Conservation (phyloP, 64 coral and sea anemone genomes). For the Actinia tenebrosa region DNA sequence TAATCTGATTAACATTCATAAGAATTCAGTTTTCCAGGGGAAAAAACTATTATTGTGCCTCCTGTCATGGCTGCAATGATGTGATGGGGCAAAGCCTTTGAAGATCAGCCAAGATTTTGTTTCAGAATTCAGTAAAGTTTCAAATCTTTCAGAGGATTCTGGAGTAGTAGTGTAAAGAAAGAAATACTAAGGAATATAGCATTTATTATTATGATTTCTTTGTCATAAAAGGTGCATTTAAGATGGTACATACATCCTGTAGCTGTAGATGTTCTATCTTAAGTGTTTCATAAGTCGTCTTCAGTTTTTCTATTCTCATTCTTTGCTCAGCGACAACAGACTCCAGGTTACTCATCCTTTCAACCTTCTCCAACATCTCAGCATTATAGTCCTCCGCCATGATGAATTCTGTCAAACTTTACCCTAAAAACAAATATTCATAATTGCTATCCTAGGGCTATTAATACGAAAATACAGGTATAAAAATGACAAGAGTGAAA, state of each 20-base stretch:
- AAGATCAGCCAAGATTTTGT: no score
- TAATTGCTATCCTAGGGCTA: background rate
- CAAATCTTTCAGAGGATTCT: no score
- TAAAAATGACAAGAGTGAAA: background rate
- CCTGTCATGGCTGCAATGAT: no score
- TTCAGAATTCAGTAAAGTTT: no score
- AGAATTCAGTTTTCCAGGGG: no score
- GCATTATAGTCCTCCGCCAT: slow-evolving; percentile 60
- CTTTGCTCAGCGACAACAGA: slow-evolving; percentile 92
- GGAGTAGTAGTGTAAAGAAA: no score
- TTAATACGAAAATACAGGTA: background rate
- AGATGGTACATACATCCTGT: slow-evolving; percentile 78
- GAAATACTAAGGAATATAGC: no score
- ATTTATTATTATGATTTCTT: no score
- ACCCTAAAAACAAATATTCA: background rate
- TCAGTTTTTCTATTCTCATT: slow-evolving; percentile 96
- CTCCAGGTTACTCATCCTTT: slow-evolving; percentile 86
- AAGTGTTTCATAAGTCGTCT: slow-evolving; percentile 93
- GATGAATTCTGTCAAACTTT: background rate
- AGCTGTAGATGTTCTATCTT: slow-evolving; percentile 98
- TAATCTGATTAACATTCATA: no score
- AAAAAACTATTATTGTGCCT: no score
- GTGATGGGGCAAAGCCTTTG: no score
- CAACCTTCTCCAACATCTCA: slow-evolving; percentile 88
- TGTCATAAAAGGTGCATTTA: no score